Base-by-base conservation (phyloP, 2,888 invertebrate species). In the Sinodicranocentrus sp. region DNA sequence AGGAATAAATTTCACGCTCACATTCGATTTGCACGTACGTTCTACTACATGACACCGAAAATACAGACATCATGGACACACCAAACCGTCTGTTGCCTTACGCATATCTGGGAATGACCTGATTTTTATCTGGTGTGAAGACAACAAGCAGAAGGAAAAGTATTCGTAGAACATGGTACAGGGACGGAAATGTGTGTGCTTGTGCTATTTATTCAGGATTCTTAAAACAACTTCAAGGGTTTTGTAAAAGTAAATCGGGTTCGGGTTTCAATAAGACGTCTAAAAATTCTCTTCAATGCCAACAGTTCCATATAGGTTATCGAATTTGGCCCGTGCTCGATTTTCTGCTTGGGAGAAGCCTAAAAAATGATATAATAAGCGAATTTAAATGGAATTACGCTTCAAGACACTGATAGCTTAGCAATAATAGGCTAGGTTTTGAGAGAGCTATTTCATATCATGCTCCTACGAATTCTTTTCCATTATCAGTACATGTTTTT, bases 101-200 rank as follows among this genome's bases (percentile, higher is more conserved):
- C 83, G 83, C 83, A 83, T 54, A 79, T 78, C 82, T 82, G 72
- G 83, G 83, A 83, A 77, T 77, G 83, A 77, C 83, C 83, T 83
- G 65, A 83, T 83, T 83, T 76, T 77, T 77, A 71, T 76, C 54
- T 63, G n/a, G 19, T 19, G 65, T 67, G 59, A 48, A 48, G 39
- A 70, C 68, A 77, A 63, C 33, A 33, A 6, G 10, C 33, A 10
- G 33, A 33, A 33, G 5, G 33, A 3, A 33, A 33, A 33, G 5
- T 3, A 33, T 33, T n/a, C n/a, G n/a, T n/a, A 44, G 44, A 3
- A 44, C 13, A 44, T 1, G 44, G 8, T 44, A n/a, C n/a, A 33
- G 33, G 33, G 33, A 33, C n/a, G n/a, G n/a, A 57, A 23, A 57
- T 57, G 21, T 33, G 23, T 57, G 6, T 71, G 71, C 67, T 43